Evolutionary conservation across 2,888 invertebrate genomes (phyloP), one percentile per base, ranked within the genome.

Genomic region (Piscicola geometra): DNA sequence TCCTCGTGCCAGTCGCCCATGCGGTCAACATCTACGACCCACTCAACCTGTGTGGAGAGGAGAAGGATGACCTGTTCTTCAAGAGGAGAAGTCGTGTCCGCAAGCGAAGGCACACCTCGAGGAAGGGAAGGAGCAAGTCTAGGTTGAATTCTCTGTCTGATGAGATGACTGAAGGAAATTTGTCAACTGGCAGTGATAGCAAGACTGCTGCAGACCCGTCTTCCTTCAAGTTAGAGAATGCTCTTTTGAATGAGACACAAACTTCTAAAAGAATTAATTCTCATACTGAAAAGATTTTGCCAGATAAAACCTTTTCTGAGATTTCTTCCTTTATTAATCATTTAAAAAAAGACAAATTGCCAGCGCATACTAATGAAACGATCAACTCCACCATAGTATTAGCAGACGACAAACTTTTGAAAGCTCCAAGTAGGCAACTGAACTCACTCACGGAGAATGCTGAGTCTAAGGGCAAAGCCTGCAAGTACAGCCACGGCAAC

Each of bases 11-110:
- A 95, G 75, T 94, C 94, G 41, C 68, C 36, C 74, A n/a, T 83
- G 96, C 96, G 71, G 92, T 92, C 47, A 94, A 96, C 84, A 93
- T 94, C 71, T 89, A 91, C 82, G 96, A 97, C 87, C 96, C 96
- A 0, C 86, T 97, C 72, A 94, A 94, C 86, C 87, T 97, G 72
- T 85, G 85, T 78, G 81, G 82, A 41, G 82, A 82, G 12, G 84
- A 85, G 72, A 84, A 83, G 73, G 82, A 79, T 72, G 56, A 77
- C 79, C 2, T 30, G 74, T 35, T 36, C 75, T n/a, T 75, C 78
- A 30, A 76, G 78, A 25, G 74, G 73, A 82, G 81, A 77, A 82
- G 82, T 71, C 78, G 80, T 80, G 80, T 73, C 28, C 50, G 76
- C n/a, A 76, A 76, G 64, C 32, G 71, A 35, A 21, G 71, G 15